Evolutionary conservation across 1,140 invertebrate genomes (phyloP).

Genomic region (Antheraea pernyi): DNA sequence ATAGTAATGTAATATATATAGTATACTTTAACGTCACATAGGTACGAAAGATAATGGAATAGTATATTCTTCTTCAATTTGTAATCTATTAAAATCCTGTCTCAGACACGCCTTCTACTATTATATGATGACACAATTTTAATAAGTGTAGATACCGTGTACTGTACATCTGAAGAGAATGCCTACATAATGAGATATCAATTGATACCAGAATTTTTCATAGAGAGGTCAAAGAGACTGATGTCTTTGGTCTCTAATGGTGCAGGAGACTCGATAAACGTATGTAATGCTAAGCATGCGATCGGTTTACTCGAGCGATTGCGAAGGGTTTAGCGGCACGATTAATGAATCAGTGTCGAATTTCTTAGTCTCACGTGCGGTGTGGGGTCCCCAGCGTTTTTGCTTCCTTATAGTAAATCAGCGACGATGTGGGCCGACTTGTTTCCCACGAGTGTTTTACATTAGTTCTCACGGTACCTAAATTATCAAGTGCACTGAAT

Average conservation of each 20-base stretch:
- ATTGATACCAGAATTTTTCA: background rate
- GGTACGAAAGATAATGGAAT: too few relatives aligned
- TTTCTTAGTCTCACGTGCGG: constrained; percentile 40
- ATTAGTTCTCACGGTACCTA: constrained; percentile 11
- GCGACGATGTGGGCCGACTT: constrained; percentile 10
- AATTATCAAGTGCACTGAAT: background rate
- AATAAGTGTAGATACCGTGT: too few relatives aligned
- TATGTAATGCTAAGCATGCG: background rate
- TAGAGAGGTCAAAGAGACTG: background rate
- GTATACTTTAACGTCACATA: too few relatives aligned
- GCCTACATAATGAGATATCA: background rate
- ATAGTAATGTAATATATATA: too few relatives aligned
- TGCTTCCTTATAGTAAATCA: constrained; percentile 7
- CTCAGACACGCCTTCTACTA: too few relatives aligned
- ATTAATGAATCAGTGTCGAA: constrained; percentile 48
- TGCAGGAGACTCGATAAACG: background rate
- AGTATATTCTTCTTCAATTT: too few relatives aligned
- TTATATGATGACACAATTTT: too few relatives aligned
- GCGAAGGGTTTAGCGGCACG: constrained; percentile 34
- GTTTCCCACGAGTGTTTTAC: constrained; percentile 28
- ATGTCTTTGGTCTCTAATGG: background rate
- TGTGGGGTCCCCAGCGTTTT: constrained; percentile 40
- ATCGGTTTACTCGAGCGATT: background rate
- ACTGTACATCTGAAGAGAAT: too few relatives aligned
- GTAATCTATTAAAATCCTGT: too few relatives aligned